Base-by-base conservation (phyloP, 2,797 vertebrate genomes). In the Rousettus madagascariensis region DNA sequence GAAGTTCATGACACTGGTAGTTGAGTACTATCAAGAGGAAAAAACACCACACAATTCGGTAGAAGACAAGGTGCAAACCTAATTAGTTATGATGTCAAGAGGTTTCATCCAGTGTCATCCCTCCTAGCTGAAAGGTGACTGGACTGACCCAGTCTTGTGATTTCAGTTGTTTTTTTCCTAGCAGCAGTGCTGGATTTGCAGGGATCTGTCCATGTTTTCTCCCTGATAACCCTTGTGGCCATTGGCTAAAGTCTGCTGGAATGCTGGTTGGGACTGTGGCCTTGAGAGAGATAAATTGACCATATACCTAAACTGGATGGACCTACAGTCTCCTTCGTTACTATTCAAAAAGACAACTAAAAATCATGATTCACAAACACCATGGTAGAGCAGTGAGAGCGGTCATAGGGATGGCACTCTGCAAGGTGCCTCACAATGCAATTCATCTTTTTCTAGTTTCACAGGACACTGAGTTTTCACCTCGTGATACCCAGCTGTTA, bases 81-180 rank as follows among this genome's bases (percentile, higher is more conserved):
- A 90, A 82, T 80, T 38, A 92, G 71, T 24, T 61, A 75, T 43
- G 55, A 57, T 74, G 65, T 93, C 82, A 95, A 89, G 80, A 69
- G 71, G 38, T 33, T 92, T 90, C 83, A 71, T 28, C 57, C 72
- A 88, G 57, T 90, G 49, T 49, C 49, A 49, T 36, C 68, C 57
- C 75, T 86, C 33, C 33, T 49, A 65, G 53, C 24, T 84, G 41
- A 87, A 93, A 63, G 38, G 38, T 55, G 65, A 93, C 75, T 72
- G 28, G 51, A 89, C 2, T 96, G 82, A 92, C 78, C 83, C 59
- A 41, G 30, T 84, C 78, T 6, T 36, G 41, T 82, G 57, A 92
- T 36, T 72, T 65, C 43, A 51, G 20, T 22, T 78, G 36, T 30
- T 33, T 78, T 49, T 74, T 74, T 53, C 57, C 68, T 19, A 71